Evolutionary conservation across 2,888 invertebrate genomes (phyloP), one percentile per base, ranked within the genome.

Genomic region (Yponomeuta evonymella): DNA sequence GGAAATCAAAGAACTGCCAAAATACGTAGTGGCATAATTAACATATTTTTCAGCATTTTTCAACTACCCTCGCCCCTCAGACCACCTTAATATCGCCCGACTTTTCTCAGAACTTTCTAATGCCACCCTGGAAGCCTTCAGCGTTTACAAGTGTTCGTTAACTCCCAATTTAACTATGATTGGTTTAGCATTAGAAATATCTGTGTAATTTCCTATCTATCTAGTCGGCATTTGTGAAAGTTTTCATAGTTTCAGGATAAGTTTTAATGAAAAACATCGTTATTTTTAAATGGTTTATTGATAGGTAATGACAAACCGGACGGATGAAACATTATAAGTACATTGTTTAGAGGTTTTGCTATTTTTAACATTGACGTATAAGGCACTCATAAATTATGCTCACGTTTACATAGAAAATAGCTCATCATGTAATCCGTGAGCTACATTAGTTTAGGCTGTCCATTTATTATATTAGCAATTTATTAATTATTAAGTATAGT

Each of bases 401-500:
- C 79, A 68, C 78, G 80, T 84, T 82, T 81, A 83, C 79, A 81
- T 78, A 76, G 79, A 80, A 78, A 78, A 85, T 85, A 85, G 83
- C 83, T 86, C 83, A 79, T 82, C 74, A 75, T 77, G 71, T 80
- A 81, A 83, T 78, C 81, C 80, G 76, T 85, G 86, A 85, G 83
- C 85, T 86, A 85, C 75, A 83, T 81, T 77, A 79, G 75, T 81
- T 82, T 81, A 82, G 78, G 75, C 78, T 78, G 78, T 82, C 84
- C 78, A 81, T 83, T 86, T 86, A 89, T 83, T 86, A 89, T 83
- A 84, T 88, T 86, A 86, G 81, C 77, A 80, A 78, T 87, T 84
- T 83, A 86, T 88, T 87, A 86, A 86, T 89, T 88, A 86, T 89
- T 87, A 89, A 81, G 80, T 87, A 86, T 86, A 86, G 83, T 84